Conservation (phyloP, 2,797 vertebrate species). For the Varecia variegata region DNA sequence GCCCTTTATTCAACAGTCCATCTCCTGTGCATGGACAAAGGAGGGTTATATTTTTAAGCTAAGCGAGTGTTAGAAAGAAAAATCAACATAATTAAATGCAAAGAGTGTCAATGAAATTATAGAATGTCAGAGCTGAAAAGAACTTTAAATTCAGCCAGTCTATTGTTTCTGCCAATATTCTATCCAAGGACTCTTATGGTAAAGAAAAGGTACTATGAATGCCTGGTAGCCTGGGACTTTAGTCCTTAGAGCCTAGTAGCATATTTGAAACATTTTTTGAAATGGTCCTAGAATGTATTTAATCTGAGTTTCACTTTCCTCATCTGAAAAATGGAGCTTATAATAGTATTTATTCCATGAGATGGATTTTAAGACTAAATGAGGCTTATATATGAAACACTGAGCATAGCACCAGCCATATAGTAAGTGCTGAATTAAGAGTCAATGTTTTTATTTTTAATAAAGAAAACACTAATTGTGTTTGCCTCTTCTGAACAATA, state of each 20-base stretch:
- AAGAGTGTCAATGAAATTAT: slow-evolving; percentile 61
- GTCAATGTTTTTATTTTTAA: neutral
- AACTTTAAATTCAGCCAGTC: slow-evolving; percentile 11
- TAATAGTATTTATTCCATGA: neutral
- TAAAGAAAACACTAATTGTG: neutral
- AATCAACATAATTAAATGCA: slow-evolving; percentile 82
- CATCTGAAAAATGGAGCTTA: slow-evolving; percentile 30
- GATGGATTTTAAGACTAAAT: neutral
- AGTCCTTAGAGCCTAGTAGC: neutral
- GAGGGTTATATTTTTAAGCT: slow-evolving; percentile 58
- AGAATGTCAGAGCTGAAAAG: slow-evolving; percentile 4
- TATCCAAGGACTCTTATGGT: neutral
- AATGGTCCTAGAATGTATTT: slow-evolving; percentile 31
- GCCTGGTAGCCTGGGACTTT: neutral
- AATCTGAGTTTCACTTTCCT: slow-evolving; percentile 3
- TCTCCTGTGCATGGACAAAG: slow-evolving; percentile 60
- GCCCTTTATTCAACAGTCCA: slow-evolving; percentile 55
- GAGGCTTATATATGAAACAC: neutral
- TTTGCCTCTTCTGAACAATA: slow-evolving; percentile 15
- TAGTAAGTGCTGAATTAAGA: neutral
- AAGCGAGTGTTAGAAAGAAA: slow-evolving; percentile 79
- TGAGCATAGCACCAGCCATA: neutral
- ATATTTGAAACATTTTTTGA: slow-evolving; percentile 33
- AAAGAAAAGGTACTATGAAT: neutral
- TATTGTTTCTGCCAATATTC: slow-evolving; percentile 8